These are phyloP conservation scores for Calephelis perditalis DNA, from an alignment of 2,888 invertebrate genomes.

Conservation along the genomic window DNA sequence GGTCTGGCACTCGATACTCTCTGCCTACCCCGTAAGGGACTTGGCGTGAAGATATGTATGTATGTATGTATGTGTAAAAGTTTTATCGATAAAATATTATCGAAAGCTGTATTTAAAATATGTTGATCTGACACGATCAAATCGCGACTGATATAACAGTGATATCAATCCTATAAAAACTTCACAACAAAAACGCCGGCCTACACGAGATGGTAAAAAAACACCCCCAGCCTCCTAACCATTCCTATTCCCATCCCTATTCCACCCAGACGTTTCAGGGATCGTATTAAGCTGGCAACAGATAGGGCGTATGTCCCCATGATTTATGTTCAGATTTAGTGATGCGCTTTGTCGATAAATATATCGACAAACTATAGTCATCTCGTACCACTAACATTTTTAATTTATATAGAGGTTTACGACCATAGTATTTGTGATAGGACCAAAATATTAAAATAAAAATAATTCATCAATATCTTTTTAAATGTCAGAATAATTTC, in stretches of 20 bases:
- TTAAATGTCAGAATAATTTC: too few species aligned
- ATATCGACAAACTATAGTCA: slow-evolving; percentile 4
- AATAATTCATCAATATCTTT: too few species aligned
- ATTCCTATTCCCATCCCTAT: slow-evolving; percentile 22
- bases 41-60: too few species aligned
- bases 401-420: too few species aligned
- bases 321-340: slow-evolving; percentile 65
- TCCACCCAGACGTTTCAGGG: slow-evolving; percentile 45
- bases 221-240: slow-evolving; percentile 36
- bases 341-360: slow-evolving; percentile 36
- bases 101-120: background rate
- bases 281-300: slow-evolving; percentile 75
- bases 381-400: background rate
- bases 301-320: slow-evolving; percentile 73
- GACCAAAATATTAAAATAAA: too few species aligned
- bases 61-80: too few species aligned
- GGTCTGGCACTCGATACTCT: too few species aligned
- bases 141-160: slow-evolving; percentile 9
- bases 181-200: slow-evolving; percentile 33
- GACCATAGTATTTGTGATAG: too few species aligned
- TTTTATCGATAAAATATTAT: too few species aligned
- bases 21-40: too few species aligned
- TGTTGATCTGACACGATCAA: slow-evolving; percentile 5
- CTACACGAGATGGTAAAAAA: slow-evolving; percentile 39
- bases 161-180: slow-evolving; percentile 34